Base-by-base conservation (phyloP, 2,888 invertebrate genomes). In the Aplocera efformata region DNA sequence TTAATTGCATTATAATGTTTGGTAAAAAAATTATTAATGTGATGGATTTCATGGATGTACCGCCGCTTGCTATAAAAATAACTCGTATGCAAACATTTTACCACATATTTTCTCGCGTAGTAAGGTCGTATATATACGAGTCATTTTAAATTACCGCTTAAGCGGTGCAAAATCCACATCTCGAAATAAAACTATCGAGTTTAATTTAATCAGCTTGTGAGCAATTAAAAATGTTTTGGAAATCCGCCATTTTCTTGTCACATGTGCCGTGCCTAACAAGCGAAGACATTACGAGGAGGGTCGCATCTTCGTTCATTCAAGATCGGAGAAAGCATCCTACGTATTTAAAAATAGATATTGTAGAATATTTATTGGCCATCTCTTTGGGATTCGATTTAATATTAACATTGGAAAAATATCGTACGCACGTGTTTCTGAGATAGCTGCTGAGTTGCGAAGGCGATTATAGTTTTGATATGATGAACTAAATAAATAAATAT, bases 281-380 rank as follows among this genome's bases (percentile, higher is more conserved):
- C 71, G 68, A 68, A 73, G 70, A 77, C 76, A 79, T 79, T 77
- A 79, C 79, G 77, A 71, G 68, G 79, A 80, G 83, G 85, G 85
- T 79, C 81, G 81, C 53, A 71, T 68, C 60, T 67, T 66, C 69
- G 79, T 85, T 86, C 86, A 85, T 85, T 85, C 86, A 85, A 79
- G 74, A 83, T 78, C 72, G 81, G 78, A 77, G 82, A 84, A 83
- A 86, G 86, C 84, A 78, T 84, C 77, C 77, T 71, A 80, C 72
- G 79, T 75, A 80, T 79, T 78, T 83, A 79, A 80, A 88, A 86
- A 86, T 88, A 88, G 86, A 82, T 67, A 72, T 79, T 72, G 77
- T 77, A 68, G 66, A 70, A 77, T 80, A 86, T 88, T 88, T 86
- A 88, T 86, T 82, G 65, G 77, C 67, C 68, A 79, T 76, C 74